Percentiles rank a stretch among this genome's conserved stretches.
phyloP scores from a whole-genome alignment of 2,888 invertebrate species.

The Epinotia nisella region DNA sequence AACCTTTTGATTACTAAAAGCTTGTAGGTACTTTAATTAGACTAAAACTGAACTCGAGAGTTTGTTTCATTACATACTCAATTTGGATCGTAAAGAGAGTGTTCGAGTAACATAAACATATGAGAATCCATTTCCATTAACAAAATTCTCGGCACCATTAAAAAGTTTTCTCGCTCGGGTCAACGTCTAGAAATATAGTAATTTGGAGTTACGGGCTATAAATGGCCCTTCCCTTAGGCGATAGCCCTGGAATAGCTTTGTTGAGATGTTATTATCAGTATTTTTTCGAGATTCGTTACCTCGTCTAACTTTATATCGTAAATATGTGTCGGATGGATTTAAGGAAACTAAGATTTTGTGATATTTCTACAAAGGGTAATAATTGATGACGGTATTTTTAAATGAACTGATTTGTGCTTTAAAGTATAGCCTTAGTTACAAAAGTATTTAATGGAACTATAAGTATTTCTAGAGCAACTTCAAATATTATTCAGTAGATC shows the following conservation, averaged over 20 bases:
- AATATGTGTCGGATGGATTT: too few species aligned
- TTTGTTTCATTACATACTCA: not conserved
- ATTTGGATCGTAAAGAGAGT: not conserved
- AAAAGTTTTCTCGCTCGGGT: conserved; percentile 19
- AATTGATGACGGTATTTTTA: too few species aligned
- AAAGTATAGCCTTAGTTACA: too few species aligned
- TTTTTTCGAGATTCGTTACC: not conserved
- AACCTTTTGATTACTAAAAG: not conserved
- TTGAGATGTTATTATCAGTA: not conserved
- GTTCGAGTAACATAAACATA: not conserved
- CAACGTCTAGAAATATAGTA: conserved; percentile 25
- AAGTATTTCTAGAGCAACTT: too few species aligned
- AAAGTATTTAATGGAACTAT: too few species aligned
- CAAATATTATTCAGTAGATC: too few species aligned
- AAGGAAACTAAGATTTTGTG: too few species aligned
- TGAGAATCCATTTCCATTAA: conserved; percentile 7
- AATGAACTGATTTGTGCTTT: too few species aligned
- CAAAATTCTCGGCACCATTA: conserved; percentile 20
- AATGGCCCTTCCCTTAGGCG: conserved; percentile 21
- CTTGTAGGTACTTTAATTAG: not conserved
- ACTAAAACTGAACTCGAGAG: not conserved
- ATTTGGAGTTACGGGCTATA: conserved; percentile 28
- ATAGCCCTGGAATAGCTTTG: conserved; percentile 10
- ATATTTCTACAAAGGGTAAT: too few species aligned
- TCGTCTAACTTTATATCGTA: too few species aligned